Evolutionary conservation across 2,888 invertebrate species (phyloP).

Genomic region (Taphrorychus bicolor): DNA sequence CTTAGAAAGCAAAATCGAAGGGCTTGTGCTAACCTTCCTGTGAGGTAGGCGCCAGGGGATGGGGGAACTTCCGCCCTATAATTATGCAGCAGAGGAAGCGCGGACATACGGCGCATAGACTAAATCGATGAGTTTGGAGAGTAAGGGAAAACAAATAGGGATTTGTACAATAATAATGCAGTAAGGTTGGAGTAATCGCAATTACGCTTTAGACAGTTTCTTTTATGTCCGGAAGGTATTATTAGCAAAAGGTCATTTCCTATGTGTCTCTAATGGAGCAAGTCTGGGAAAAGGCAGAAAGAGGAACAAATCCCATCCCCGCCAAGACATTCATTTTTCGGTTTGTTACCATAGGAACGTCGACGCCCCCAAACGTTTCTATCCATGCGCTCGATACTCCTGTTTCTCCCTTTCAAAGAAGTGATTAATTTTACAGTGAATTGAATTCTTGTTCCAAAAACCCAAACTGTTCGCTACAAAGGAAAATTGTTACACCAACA

Average conservation of each 20-base stretch:
- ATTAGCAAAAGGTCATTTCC: too few species aligned
- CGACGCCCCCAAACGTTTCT: conserved; percentile 18
- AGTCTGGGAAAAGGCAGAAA: too few species aligned
- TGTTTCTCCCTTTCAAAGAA: conserved; percentile 3
- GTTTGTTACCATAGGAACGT: conserved; percentile 22
- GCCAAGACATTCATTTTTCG: conserved; percentile 15
- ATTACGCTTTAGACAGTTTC: neutral
- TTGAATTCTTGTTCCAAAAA: neutral
- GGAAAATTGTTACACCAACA: too few species aligned
- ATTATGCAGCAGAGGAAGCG: conserved; percentile 41
- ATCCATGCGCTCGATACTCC: conserved; percentile 27
- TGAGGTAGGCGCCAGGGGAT: conserved; percentile 12
- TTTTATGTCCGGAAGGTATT: too few species aligned
- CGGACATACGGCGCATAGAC: conserved; percentile 36
- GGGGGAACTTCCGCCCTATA: conserved; percentile 36
- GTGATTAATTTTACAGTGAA: neutral
- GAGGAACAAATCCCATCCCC: conserved; percentile 17
- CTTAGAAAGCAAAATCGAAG: conserved; percentile 37
- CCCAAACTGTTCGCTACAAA: too few species aligned
- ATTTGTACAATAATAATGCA: neutral
- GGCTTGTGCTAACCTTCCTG: conserved; percentile 40
- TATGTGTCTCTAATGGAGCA: neutral
- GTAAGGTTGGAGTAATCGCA: neutral
- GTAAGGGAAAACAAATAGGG: conserved; percentile 7
- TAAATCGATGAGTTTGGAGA: conserved; percentile 36